Conservation (phyloP, 1,140 invertebrate genomes). For the Sesamia nonagrioides region DNA sequence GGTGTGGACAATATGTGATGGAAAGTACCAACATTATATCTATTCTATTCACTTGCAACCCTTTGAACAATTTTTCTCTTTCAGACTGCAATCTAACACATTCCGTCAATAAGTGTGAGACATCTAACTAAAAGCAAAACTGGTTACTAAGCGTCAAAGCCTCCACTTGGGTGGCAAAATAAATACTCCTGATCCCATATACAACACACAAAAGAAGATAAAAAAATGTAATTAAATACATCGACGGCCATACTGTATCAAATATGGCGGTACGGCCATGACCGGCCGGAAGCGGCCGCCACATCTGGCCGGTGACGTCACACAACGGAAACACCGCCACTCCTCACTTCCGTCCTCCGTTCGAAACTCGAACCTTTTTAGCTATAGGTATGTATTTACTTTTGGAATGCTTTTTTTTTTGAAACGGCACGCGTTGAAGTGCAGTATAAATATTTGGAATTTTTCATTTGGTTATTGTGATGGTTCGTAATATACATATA, state of each 20-base stretch:
- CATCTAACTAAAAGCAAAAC: no score
- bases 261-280: constrained; percentile 51
- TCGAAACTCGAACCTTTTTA: constrained; percentile 44
- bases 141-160: neutral
- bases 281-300: constrained; percentile 59
- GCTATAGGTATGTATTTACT: neutral
- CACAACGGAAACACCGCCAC: constrained; percentile 59
- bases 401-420: constrained; percentile 15
- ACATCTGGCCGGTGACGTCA: constrained; percentile 63
- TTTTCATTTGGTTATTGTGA: no score
- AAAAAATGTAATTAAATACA: constrained; percentile 37
- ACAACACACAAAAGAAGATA: neutral
- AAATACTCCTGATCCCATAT: neutral
- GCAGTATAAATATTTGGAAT: neutral
- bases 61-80: no score
- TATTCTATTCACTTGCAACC: no score
- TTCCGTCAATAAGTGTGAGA: no score
- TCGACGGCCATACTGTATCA: neutral
- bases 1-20: no score
- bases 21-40: no score
- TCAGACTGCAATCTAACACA: no score
- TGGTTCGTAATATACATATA: no score
- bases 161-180: neutral
- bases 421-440: neutral
- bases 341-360: constrained; percentile 47